Evolutionary conservation across 2,888 invertebrate genomes (phyloP).

Genomic region (Eilema depressum): DNA sequence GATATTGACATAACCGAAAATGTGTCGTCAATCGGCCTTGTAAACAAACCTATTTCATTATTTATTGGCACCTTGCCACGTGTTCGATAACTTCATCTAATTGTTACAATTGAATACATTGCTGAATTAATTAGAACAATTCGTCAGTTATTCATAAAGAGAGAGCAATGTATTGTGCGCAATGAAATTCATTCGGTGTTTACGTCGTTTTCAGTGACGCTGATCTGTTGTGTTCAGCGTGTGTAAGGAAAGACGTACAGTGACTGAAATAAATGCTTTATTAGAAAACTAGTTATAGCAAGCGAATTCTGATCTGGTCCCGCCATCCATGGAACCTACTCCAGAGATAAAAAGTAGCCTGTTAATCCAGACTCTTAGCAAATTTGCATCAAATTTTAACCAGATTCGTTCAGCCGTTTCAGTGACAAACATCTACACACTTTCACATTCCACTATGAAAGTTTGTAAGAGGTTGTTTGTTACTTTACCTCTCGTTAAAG

Average conservation of each 20-base stretch:
- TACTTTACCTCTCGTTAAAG: too few species aligned
- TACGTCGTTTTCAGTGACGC: conserved; percentile 49
- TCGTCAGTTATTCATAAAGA: too few species aligned
- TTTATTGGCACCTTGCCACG: conserved; percentile 74
- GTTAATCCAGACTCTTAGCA: too few species aligned
- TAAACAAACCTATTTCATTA: conserved; percentile 62
- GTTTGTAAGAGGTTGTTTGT: too few species aligned
- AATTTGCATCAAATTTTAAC: too few species aligned
- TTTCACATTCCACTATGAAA: too few species aligned
- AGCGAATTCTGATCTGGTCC: too few species aligned
- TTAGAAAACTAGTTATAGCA: too few species aligned
- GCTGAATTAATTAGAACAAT: conserved; percentile 14
- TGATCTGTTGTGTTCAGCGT: conserved; percentile 48
- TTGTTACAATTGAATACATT: conserved; percentile 30
- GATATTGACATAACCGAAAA: conserved; percentile 19
- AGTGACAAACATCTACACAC: too few species aligned
- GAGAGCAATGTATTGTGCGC: conserved; percentile 19
- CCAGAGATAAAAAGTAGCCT: too few species aligned
- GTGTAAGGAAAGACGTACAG: conserved; percentile 43
- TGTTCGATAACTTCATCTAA: conserved; percentile 24
- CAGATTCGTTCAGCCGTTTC: too few species aligned
- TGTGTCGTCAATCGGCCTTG: conserved; percentile 54
- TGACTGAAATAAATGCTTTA: conserved; percentile 13
- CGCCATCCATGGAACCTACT: too few species aligned
- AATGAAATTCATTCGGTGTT: conserved; percentile 35